These are phyloP conservation scores for Apostichopus leukothele DNA, from an alignment of 53 echinoderm and acorn worm species.

Conservation along the genomic window DNA sequence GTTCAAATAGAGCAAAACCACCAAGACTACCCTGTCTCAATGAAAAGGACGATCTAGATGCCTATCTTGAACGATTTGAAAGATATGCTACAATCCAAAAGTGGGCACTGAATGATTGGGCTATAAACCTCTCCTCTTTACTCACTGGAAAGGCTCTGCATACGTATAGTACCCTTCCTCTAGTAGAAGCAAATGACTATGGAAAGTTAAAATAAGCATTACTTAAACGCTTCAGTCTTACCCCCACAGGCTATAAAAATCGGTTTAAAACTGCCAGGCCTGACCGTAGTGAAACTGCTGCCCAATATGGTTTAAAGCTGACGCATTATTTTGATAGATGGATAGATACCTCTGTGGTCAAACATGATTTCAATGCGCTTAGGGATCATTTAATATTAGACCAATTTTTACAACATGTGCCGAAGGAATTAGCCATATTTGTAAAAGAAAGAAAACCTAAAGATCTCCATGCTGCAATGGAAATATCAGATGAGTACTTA, in stretches of 20 bases:
- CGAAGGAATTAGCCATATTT: conserved; percentile 31
- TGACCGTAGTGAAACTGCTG: conserved; percentile 21
- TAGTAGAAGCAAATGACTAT: conserved; percentile 32
- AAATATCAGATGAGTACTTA: conserved; percentile 47
- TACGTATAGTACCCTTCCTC: conserved; percentile 13
- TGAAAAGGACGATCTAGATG: conserved; percentile 52
- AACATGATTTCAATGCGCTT: not conserved
- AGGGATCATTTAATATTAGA: conserved; percentile 23
- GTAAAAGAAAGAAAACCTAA: conserved; percentile 39
- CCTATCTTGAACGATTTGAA: conserved; percentile 47
- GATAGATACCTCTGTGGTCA: not conserved
- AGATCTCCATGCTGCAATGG: not conserved
- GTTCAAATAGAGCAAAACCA: conserved; percentile 32
- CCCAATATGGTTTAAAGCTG: conserved; percentile 20
- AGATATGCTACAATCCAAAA: conserved; percentile 19
- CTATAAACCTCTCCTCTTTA: conserved; percentile 34
- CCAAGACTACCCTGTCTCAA: conserved; percentile 15
- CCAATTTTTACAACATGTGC: conserved; percentile 23
- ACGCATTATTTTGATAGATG: not conserved
- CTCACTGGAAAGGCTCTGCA: conserved; percentile 42
- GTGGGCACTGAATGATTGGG: conserved; percentile 31
- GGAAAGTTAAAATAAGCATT: conserved; percentile 17
- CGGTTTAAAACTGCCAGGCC: conserved; percentile 38
- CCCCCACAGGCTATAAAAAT: conserved; percentile 35
- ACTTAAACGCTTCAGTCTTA: not conserved